A percentile compares a stretch with the other conserved stretches of the same genome.
Evolutionary conservation across 2,113 vertebrate species (phyloP).

Genomic region (rabbit (Oryctolagus cuniculus)): DNA sequence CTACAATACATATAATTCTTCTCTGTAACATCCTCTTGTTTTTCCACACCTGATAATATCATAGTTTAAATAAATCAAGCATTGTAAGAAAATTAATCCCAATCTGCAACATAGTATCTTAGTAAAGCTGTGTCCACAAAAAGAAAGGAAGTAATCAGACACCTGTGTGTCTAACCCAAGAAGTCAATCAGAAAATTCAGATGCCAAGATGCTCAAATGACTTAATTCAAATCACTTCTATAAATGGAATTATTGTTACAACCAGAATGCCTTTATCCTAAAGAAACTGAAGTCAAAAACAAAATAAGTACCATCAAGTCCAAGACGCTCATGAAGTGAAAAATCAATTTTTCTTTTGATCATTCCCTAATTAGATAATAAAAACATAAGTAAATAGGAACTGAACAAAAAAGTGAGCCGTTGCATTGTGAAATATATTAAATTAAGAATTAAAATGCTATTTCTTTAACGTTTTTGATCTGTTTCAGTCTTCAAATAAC

Average conservation of each 20-base stretch:
- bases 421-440: not conserved
- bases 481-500: not conserved
- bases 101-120: not conserved
- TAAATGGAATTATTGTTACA: not conserved
- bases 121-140: not conserved
- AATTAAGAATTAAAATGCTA: constrained; percentile 28
- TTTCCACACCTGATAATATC: not conserved
- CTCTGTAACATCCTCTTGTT: not conserved
- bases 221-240: not conserved
- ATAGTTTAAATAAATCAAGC: not conserved
- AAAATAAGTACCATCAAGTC: not conserved
- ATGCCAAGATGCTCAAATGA: not conserved
- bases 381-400: not conserved
- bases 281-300: not conserved
- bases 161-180: not conserved
- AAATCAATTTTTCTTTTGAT: constrained; percentile 1
- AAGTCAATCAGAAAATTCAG: not conserved
- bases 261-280: not conserved
- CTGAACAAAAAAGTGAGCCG: constrained; percentile 14
- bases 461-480: not conserved
- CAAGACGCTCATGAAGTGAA: not conserved
- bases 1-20: not conserved
- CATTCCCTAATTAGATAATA: not conserved
- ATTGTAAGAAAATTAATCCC: constrained; percentile 11
- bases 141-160: not conserved